These are phyloP conservation scores for Empidonax alnorum DNA, from an alignment of 2,113 vertebrate species.

Conservation along the genomic window DNA sequence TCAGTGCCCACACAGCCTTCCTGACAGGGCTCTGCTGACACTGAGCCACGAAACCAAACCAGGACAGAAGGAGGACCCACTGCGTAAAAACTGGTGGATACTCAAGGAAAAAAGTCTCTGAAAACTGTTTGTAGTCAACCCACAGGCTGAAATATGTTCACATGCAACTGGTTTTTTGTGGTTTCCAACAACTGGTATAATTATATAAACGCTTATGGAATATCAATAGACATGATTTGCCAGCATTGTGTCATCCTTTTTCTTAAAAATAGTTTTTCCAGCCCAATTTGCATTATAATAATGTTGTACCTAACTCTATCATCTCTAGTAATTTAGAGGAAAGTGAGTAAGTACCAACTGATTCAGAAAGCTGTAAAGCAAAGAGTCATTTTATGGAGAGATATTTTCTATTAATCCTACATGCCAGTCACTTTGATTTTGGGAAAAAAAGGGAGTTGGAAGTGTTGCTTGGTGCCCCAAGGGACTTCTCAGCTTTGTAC, in stretches of 20 bases:
- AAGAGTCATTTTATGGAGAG: neutral
- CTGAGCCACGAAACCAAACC: neutral
- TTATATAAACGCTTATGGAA: neutral
- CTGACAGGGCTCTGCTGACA: neutral
- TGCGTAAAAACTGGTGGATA: neutral
- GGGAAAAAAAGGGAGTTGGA: neutral
- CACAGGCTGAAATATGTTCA: neutral
- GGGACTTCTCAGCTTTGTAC: neutral
- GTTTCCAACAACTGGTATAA: neutral
- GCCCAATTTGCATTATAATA: neutral
- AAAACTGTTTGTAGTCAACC: neutral
- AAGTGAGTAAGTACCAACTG: neutral
- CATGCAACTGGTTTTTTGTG: neutral
- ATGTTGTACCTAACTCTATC: neutral
- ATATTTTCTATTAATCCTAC: neutral
- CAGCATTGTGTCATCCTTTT: neutral
- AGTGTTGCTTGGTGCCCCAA: conserved; percentile 4
- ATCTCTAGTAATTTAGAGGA: neutral
- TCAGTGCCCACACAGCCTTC: accelerated
- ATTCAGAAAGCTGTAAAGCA: neutral
- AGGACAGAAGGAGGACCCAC: neutral
- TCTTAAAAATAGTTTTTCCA: neutral
- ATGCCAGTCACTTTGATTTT: neutral
- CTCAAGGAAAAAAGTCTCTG: neutral
- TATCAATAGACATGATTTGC: neutral